Evolutionary conservation across 2,113 vertebrate species (phyloP), one percentile per base, ranked within the genome.

Genomic region (Suricata suricatta): DNA sequence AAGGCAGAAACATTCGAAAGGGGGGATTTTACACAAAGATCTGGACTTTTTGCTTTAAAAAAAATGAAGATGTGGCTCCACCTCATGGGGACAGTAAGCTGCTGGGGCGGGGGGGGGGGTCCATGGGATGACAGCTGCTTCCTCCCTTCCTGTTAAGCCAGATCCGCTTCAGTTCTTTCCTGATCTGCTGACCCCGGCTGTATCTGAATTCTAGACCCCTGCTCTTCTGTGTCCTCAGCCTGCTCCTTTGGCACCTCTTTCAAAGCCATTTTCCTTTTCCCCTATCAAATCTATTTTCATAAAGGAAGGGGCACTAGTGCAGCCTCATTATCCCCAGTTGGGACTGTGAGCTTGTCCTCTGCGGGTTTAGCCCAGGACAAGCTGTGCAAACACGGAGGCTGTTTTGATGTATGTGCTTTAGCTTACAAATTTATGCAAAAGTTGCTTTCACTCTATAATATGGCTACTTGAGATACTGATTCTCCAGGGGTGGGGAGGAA

Each of bases 1-100:
- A 86, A 72, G 27, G 44, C 5, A 63, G 15, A 71, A 12, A 71
- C 38, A 68, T 66, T 91, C 35, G 83, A 66, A 93, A 89, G 14
- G 19, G 80, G 38, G 72, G 4, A 31, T 92, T 96, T 95, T 63
- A 88, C 57, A n/a, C 27, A 69, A 89, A 86, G 23, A 27, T 90
- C 3, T 35, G 29, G 7, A 80, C 9, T 33, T 84, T 72, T 91
- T 93, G 57, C n/a, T 69, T 68, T 84, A 27, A 35, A 76, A 81
- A 64, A 44, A 41, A 76, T 21, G 54, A 76, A 64, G 7, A 8
- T 72, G 35, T 85, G 15, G 72, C 13, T 71, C 23, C 10, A 33
- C 10, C n/a, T 91, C 41, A 19, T 5, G 38, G 47, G 74, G 38
- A 31, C 23, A 25, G 60, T 38, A 29, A 38, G 57, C 38, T 89